Conservation (phyloP, 2,113 vertebrate species). For the Tretioscincus oriximinensis region DNA sequence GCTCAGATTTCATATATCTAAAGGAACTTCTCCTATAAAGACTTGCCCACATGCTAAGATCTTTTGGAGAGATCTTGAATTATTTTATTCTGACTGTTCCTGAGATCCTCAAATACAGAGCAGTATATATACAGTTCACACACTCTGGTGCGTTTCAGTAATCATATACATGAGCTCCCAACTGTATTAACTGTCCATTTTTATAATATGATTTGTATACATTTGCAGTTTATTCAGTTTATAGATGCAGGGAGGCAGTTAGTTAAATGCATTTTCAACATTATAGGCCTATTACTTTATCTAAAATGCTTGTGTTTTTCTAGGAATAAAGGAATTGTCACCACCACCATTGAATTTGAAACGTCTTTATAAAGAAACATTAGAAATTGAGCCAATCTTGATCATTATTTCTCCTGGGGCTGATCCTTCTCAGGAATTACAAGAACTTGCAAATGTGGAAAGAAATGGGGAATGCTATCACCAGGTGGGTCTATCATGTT, state of each 20-base stretch:
- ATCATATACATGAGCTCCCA: too few relatives aligned
- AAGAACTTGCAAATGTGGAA: conserved; percentile 87
- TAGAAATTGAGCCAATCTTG: conserved; percentile 90
- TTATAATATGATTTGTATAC: not conserved
- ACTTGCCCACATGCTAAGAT: too few relatives aligned
- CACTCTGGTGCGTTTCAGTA: too few relatives aligned
- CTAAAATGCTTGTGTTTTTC: conserved; percentile 42
- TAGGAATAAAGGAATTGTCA: conserved; percentile 91
- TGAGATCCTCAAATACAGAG: too few relatives aligned
- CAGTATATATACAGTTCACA: too few relatives aligned
- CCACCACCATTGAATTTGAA: conserved; percentile 89
- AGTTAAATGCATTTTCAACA: not conserved
- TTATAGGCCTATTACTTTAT: conserved; percentile 26
- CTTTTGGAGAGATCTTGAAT: too few relatives aligned
- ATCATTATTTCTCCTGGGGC: conserved; percentile 97
- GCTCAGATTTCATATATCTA: too few relatives aligned
- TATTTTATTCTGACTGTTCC: too few relatives aligned
- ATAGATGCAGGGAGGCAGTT: not conserved
- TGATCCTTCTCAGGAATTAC: conserved; percentile 95
- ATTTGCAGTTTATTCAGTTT: not conserved
- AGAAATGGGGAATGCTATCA: conserved; percentile 85
- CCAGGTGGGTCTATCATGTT: conserved; percentile 74
- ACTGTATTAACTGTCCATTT: not conserved
- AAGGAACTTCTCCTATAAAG: too few relatives aligned
- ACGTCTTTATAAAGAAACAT: conserved; percentile 86